These are phyloP conservation scores for Lomographa bimaculata DNA, from an alignment of 2,888 invertebrate genomes.

Conservation along the genomic window DNA sequence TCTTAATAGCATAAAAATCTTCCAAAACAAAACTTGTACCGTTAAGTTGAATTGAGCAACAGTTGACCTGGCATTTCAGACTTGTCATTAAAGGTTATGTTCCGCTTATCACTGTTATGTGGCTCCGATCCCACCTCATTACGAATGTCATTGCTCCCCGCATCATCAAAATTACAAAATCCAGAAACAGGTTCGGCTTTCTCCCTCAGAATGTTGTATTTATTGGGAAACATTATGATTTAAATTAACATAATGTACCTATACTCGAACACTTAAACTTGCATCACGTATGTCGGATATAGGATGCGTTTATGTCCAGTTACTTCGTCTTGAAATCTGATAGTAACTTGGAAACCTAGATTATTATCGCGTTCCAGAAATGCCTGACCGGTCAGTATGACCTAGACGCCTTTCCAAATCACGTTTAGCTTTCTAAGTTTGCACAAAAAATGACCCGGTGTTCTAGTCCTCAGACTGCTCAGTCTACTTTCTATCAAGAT, in stretches of 20 bases:
- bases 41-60: slow-evolving; percentile 30
- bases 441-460: slow-evolving; percentile 57
- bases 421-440: slow-evolving; percentile 48
- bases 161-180: slow-evolving; percentile 50
- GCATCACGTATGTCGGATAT: slow-evolving; percentile 27
- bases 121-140: slow-evolving; percentile 23
- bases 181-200: slow-evolving; percentile 61
- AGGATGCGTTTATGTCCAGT: slow-evolving; percentile 15
- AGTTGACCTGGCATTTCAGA: slow-evolving; percentile 25
- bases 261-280: slow-evolving; percentile 31
- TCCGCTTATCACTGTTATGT: slow-evolving; percentile 12
- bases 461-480: slow-evolving; percentile 45
- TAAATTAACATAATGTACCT: slow-evolving; percentile 51
- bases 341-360: slow-evolving; percentile 1
- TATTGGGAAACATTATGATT: slow-evolving; percentile 61
- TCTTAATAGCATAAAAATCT: too few species aligned
- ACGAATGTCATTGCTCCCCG: slow-evolving; percentile 35
- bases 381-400: slow-evolving; percentile 30
- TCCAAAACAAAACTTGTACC: too few species aligned
- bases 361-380: slow-evolving; percentile 18
- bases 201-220: slow-evolving; percentile 53
- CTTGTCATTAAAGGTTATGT: slow-evolving; percentile 31
- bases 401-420: slow-evolving; percentile 44
- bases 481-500: slow-evolving; percentile 49
- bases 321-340: slow-evolving; percentile 12